Base-by-base conservation (phyloP, 2,888 invertebrate genomes). In the Polymixis lichenea region DNA sequence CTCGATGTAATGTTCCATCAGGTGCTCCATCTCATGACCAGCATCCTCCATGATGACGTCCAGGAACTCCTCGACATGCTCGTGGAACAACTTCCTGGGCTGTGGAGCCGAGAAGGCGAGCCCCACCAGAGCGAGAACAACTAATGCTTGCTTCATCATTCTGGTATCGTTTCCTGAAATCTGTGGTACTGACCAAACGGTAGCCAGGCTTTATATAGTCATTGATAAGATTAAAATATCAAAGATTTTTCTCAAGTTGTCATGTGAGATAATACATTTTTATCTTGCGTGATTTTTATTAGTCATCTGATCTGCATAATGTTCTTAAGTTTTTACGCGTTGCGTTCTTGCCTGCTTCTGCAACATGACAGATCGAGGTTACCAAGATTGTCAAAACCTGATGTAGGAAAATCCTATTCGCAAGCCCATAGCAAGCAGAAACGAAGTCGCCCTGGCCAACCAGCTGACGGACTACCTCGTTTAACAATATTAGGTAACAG, bases 11-110 rank as follows among this genome's bases (percentile, higher is more conserved):
- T 92, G 88, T 1, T 89, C 85, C 43, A 89, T 11, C 0, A 95
- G 64, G 0, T 89, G 72, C 0, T 75, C 65, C 11, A 95, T 32
- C 0, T 93, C 91, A 9, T 88, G 60, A 0, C 90, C 91, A 25
- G 85, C 82, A 11, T 92, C 92, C 1, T 90, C 89, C 0, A 62
- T 25, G 62, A 95, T 94, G 49, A 95, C 49, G 6, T 89, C 80
- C 38, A 94, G 17, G 85, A 95, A 95, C 19, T 95, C 95, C 25
- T 92, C 89, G 11, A 93, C 91, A 67, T 95, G 93, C 55, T 95
- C 95, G 70, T 94, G 94, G 90, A 95, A 95, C 17, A 91, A 73
- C 83, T 94, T 95, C 87, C 89, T 94, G 8, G 91, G 90, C 82
- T 94, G 92, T 75, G 94, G 94, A 73, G 92, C 93, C 0, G 94